These are phyloP conservation scores for Montipora capitata DNA, from an alignment of 92 coral and sea anemone genomes.

Conservation along the genomic window DNA sequence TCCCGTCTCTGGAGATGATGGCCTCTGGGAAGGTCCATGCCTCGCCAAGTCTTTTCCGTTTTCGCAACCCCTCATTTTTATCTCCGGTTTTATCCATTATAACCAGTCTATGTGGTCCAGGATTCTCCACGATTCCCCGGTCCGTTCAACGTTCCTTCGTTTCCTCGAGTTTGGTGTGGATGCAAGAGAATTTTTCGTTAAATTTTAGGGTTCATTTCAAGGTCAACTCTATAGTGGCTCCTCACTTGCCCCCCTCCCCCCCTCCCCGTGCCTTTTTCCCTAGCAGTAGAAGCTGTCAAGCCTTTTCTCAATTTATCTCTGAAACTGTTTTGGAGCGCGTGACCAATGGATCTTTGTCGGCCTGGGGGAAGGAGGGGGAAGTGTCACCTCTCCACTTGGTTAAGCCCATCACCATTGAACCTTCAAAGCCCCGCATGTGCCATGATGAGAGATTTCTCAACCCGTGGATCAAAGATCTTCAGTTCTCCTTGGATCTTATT, in stretches of 20 bases:
- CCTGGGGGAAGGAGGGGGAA: too few species aligned
- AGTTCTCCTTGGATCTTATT: too few species aligned
- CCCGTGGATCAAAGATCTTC: too few species aligned
- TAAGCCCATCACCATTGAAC: too few species aligned
- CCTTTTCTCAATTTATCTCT: constrained; percentile 12
- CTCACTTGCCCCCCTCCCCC: neutral
- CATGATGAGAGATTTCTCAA: too few species aligned
- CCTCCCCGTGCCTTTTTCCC: neutral
- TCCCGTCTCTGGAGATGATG: neutral
- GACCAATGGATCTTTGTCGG: too few species aligned
- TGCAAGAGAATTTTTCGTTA: neutral
- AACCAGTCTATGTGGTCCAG: neutral
- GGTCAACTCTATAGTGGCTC: neutral
- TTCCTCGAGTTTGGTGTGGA: constrained; percentile 22
- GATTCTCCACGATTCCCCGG: neutral
- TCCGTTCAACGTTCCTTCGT: neutral
- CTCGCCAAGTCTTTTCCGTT: neutral
- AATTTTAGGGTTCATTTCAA: neutral
- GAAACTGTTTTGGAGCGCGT: too few species aligned
- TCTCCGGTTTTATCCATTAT: constrained; percentile 6
- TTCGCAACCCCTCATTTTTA: constrained; percentile 34
- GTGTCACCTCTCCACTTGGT: too few species aligned
- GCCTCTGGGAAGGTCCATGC: neutral
- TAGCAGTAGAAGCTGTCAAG: constrained; percentile 2
- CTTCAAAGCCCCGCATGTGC: too few species aligned